Evolutionary conservation across 2,113 vertebrate genomes (phyloP).

Genomic region (Oenanthe oenanthe): DNA sequence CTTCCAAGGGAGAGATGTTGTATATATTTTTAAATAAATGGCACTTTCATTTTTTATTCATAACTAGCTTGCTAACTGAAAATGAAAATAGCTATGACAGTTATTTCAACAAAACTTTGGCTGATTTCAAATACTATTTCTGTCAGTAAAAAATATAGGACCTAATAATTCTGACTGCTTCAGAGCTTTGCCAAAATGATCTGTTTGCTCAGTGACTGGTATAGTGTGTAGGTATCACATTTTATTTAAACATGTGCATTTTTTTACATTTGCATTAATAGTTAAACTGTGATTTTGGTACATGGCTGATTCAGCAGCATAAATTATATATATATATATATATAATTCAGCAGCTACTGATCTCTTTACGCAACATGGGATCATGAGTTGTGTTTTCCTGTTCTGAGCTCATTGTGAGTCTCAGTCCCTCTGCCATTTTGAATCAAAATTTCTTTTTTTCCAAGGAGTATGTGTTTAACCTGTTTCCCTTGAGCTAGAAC

Average conservation of each 20-base stretch:
- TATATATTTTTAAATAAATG: constrained; percentile 8
- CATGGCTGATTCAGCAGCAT: not conserved
- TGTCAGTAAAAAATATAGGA: not conserved
- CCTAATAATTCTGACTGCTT: not conserved
- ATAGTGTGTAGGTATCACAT: not conserved
- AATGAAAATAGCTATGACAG: not conserved
- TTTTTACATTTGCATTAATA: not conserved
- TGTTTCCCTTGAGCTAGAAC: not conserved
- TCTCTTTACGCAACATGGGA: not conserved
- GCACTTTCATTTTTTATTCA: constrained; percentile 5
- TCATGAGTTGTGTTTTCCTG: not conserved
- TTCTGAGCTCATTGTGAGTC: not conserved
- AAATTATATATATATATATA: not conserved
- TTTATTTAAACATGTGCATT: not conserved
- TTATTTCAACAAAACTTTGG: not conserved
- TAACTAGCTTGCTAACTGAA: not conserved
- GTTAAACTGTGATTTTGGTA: not conserved
- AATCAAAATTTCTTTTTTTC: not conserved
- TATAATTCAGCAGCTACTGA: not conserved
- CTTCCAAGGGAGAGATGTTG: not conserved
- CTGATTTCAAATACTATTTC: not conserved
- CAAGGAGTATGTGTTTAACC: not conserved
- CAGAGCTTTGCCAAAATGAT: not conserved
- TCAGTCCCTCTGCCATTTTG: not conserved
- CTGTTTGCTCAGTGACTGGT: not conserved